Base-by-base conservation (phyloP, 2,113 vertebrate species). In the Aythya baeri region DNA sequence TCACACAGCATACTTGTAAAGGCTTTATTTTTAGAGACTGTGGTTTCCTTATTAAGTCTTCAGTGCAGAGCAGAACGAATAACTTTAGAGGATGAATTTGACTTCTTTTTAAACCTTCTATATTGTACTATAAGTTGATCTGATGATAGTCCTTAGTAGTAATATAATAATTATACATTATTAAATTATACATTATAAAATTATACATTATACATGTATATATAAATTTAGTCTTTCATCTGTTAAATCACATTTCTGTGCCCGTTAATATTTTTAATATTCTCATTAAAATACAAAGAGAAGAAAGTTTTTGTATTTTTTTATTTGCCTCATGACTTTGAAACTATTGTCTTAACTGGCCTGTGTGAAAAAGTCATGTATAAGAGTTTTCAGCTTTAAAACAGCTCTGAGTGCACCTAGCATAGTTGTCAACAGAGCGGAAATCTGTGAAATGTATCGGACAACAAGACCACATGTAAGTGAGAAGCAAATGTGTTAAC, bases 341-440 rank as follows among this genome's bases (percentile, higher is more conserved):
- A 88, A 95, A 89, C 71, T 93, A 73, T 96, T 94, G 76, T 96
- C 77, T 95, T 95, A 79, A 85, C 91, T 96, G 83, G 34, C n/a
- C 83, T 95, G 70, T 87, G 93, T 94, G 84, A 95, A 86, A 94
- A 97, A 97, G 71, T 67, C 46, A 15, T 83, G 91, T 96, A 13
- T 82, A 94, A 89, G 96, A 98, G 90, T 59, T 91, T 97, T 97
- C 90, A 74, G 94, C 91, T 97, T 97, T 92, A 96, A 97, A 97
- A 97, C 96, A 97, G 93, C 96, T 97, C 91, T 83, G 93, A 97
- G 93, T 90, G 52, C 92, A 96, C 93, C 93, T 95, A 95, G 93
- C 97, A 97, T 96, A 97, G 93, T 96, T 97, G 95, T 93, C 79
- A 96, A 77, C 85, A 72, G 68, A 96, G 91, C 34, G 95, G 95